Conservation (phyloP, 35 echinoderm and acorn worm genomes). For the Apostichopus parvimensis region DNA sequence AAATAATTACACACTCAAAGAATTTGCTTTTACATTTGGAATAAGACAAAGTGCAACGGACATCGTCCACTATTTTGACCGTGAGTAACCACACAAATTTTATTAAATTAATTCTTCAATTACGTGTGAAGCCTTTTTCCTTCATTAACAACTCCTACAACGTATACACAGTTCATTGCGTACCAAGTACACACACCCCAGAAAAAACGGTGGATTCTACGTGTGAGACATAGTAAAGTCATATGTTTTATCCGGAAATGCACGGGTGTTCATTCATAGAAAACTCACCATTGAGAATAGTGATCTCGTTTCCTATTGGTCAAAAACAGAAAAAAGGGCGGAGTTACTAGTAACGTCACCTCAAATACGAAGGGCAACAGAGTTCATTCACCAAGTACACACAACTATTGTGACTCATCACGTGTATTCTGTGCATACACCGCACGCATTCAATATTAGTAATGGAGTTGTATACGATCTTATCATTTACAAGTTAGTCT, state of each 20-base stretch:
- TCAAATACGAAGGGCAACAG: conserved; percentile 47
- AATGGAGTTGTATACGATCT: not conserved
- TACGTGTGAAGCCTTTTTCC: conserved; percentile 27
- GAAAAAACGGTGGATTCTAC: not conserved
- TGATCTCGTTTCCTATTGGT: conserved; percentile 10
- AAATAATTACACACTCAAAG: not conserved
- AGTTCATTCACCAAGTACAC: conserved; percentile 55
- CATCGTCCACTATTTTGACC: conserved; percentile 35
- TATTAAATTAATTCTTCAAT: conserved; percentile 54
- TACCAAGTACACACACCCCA: not conserved
- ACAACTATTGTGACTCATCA: conserved; percentile 60
- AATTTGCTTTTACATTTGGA: not conserved
- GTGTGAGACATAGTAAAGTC: conserved; percentile 56
- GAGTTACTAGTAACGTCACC: conserved; percentile 27
- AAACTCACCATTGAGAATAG: not conserved
- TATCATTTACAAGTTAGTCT: conserved; percentile 32
- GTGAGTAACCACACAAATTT: conserved; percentile 31
- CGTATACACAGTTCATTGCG: conserved; percentile 11
- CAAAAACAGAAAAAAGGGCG: not conserved
- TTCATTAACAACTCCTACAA: conserved; percentile 1
- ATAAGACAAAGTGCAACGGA: conserved; percentile 9
- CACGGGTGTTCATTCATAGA: conserved; percentile 59
- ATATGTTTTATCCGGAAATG: conserved; percentile 61
- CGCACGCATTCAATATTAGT: conserved; percentile 8
- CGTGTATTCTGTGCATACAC: conserved; percentile 16